These are phyloP conservation scores for Neuroterus valhalla DNA, from an alignment of 1,140 invertebrate species.

Conservation along the genomic window DNA sequence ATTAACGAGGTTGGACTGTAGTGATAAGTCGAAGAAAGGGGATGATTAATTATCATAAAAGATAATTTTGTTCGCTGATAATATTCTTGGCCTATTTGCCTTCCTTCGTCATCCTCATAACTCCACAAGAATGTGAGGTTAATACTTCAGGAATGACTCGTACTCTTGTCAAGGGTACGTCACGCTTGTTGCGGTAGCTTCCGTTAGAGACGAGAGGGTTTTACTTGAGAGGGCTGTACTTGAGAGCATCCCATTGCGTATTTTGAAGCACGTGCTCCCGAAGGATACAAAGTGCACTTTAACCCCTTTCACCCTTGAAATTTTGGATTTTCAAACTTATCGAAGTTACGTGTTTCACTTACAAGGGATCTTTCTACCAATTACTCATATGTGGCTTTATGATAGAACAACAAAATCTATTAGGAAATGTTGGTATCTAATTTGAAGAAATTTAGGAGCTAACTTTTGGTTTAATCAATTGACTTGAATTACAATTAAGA, in stretches of 20 bases:
- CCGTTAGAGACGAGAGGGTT: conserved; percentile 57
- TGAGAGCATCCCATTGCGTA: conserved; percentile 49
- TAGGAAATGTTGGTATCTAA: no score
- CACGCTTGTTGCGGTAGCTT: conserved; percentile 53
- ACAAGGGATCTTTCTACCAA: background rate
- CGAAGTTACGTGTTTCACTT: background rate
- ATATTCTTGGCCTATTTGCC: conserved; percentile 1
- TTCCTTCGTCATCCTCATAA: background rate
- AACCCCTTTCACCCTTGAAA: background rate
- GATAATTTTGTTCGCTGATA: background rate
- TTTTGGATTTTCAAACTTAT: conserved; percentile 22
- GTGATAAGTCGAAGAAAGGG: background rate
- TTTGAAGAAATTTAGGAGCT: no score
- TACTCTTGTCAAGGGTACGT: conserved; percentile 57
- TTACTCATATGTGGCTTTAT: background rate
- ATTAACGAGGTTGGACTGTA: background rate
- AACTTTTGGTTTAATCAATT: no score
- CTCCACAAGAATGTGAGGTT: conserved; percentile 52
- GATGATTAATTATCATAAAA: background rate
- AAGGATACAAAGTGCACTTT: conserved; percentile 34
- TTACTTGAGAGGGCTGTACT: conserved; percentile 39
- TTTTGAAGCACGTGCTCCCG: conserved; percentile 49
- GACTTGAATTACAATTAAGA: no score
- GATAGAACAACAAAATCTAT: no score
- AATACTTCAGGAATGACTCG: conserved; percentile 61